Evolutionary conservation across 2,113 vertebrate species (phyloP), one percentile per base, ranked within the genome.

Genomic region (Accipiter cooperii): DNA sequence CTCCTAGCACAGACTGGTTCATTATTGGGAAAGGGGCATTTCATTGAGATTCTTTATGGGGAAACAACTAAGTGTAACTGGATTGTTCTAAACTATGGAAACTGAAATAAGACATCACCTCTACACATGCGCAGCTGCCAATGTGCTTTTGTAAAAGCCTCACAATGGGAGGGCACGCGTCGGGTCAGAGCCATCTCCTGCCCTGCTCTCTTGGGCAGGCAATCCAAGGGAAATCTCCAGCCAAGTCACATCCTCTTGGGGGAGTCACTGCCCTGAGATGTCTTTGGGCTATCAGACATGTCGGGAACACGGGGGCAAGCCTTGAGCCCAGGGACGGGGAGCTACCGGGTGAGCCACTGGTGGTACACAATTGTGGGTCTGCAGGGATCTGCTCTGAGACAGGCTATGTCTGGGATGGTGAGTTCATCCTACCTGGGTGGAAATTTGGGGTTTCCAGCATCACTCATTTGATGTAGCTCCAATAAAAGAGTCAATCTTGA

Each of bases 271-370:
- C 34, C 69, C 29, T 26, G 29, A 25, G 57, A 16, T 33, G 60
- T 36, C 31, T 69, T 75, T 34, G 66, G 55, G 71, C n/a, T 60
- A 4, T 28, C 7, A 8, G 61, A n/a, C 49, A 42, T 1, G 25
- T 13, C 36, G 31, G 80, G 69, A 13, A n/a, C 49, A 6, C 1
- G 12, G 22, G 31, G 49, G 15, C 8, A n/a, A 84, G 44, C 63
- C 46, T 49, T 28, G 51, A 21, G 24, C 44, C 26, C 15, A n/a
- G n/a, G n/a, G 51, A 18, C 0, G 3, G 11, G 44, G 44, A 64
- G 6, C 2, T 34, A 2, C 8, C 0, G 0, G 26, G 22, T 8
- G 28, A 76, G 55, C n/a, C 14, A 1, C 22, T 6, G 68, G 38
- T 55, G 83, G 61, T 63, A 75, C 3, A 1, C 1, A 16, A 17